A percentile compares a stretch with the other conserved stretches of the same genome.
phyloP scores from a whole-genome alignment of 2,888 invertebrate species.

The Thereva nobilitata region DNA sequence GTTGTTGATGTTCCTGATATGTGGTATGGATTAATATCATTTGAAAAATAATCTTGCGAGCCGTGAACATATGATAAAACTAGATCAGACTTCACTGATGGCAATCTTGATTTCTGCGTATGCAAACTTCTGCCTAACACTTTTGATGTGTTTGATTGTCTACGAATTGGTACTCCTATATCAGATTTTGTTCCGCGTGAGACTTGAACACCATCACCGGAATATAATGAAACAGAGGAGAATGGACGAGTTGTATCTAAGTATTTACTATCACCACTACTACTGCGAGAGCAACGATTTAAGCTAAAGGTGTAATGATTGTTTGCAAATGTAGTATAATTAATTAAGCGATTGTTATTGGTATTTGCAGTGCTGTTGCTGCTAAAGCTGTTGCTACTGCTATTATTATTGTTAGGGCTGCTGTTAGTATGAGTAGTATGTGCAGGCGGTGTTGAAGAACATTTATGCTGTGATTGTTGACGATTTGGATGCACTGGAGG shows the following conservation, averaged over 20 bases:
- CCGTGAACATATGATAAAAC: constrained; percentile 54
- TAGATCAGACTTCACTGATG: constrained; percentile 52
- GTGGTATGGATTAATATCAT: constrained; percentile 26
- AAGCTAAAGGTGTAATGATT: constrained; percentile 59
- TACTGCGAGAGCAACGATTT: constrained; percentile 44
- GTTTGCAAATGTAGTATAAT: constrained; percentile 58
- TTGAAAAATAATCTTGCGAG: constrained; percentile 32
- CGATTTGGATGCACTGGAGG: constrained; percentile 48
- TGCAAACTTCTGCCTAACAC: constrained; percentile 32
- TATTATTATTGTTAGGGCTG: constrained; percentile 40
- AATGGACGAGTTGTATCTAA: constrained; percentile 45
- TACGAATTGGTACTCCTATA: constrained; percentile 55
- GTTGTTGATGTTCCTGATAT: constrained; percentile 33
- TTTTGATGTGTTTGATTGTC: constrained; percentile 45
- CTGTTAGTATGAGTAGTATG: constrained; percentile 43
- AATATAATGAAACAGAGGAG: constrained; percentile 47
- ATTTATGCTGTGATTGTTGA: constrained; percentile 47
- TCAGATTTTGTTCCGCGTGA: constrained; percentile 56
- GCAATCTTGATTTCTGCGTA: constrained; percentile 38
- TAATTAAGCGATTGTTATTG: constrained; percentile 49
- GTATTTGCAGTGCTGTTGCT: constrained; percentile 52
- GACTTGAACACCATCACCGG: constrained; percentile 45
- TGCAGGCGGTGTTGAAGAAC: constrained; percentile 43
- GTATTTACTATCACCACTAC: constrained; percentile 42
- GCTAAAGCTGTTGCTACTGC: constrained; percentile 47